Evolutionary conservation across 2,888 invertebrate species (phyloP).

Genomic region (Ellobium chinense): DNA sequence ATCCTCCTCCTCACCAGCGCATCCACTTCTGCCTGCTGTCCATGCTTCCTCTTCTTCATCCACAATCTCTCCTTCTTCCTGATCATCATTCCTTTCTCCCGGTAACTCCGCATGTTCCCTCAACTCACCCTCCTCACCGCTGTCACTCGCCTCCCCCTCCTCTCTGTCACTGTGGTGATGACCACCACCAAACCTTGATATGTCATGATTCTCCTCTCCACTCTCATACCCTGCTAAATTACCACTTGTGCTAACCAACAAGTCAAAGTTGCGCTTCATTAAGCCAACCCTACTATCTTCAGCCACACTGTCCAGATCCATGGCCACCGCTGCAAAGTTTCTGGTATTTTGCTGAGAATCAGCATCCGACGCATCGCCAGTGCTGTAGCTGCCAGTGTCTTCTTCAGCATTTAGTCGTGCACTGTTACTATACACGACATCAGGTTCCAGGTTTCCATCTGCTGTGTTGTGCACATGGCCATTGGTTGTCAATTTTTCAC

Average conservation of each 20-base stretch:
- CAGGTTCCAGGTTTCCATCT: slow-evolving; percentile 16
- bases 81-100: slow-evolving; percentile 7
- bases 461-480: not conserved
- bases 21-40: not conserved
- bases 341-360: not conserved
- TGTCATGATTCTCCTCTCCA: slow-evolving; percentile 19
- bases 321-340: slow-evolving; percentile 24
- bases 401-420: slow-evolving; percentile 29
- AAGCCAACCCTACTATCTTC: slow-evolving; percentile 11
- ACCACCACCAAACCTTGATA: not conserved
- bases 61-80: slow-evolving; percentile 41
- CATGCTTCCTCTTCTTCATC: slow-evolving; percentile 32
- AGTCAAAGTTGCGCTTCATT: slow-evolving; percentile 29
- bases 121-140: slow-evolving; percentile 37
- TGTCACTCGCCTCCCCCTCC: slow-evolving; percentile 43
- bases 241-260: slow-evolving; percentile 18
- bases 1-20: not conserved
- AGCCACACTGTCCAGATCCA: not conserved
- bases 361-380: not conserved
- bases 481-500: not conserved
- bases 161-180: slow-evolving; percentile 28
- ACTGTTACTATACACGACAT: slow-evolving; percentile 25
- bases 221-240: slow-evolving; percentile 33
- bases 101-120: not conserved
- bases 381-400: slow-evolving; percentile 10